Conservation (phyloP, 92 coral and sea anemone genomes). For the Palythoa heliodiscus region DNA sequence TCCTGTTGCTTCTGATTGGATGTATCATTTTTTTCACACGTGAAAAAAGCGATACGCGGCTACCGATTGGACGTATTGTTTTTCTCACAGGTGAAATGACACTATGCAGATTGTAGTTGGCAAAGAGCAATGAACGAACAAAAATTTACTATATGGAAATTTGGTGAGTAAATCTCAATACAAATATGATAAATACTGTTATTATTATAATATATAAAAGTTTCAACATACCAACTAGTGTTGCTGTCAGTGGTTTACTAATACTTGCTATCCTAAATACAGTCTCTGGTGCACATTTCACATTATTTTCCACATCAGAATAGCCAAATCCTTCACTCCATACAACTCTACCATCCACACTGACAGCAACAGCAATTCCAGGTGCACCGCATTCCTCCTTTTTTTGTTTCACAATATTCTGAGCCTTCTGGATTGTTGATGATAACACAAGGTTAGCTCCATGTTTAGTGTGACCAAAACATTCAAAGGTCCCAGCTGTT, state of each 20-base stretch:
- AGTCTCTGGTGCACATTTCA: constrained; percentile 75
- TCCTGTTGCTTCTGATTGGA: too few species aligned
- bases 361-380: constrained; percentile 82
- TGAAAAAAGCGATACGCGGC: too few species aligned
- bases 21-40: too few species aligned
- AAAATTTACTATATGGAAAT: too few species aligned
- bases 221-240: constrained; percentile 77
- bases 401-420: constrained; percentile 57
- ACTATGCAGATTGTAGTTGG: too few species aligned
- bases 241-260: constrained; percentile 91
- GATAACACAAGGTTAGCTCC: constrained; percentile 19
- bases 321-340: constrained; percentile 99
- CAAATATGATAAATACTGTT: neutral
- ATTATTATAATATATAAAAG: neutral
- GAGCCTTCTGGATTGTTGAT: constrained; percentile 71
- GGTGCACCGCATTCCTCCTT: constrained; percentile 90
- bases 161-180: too few species aligned
- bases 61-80: too few species aligned
- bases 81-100: too few species aligned
- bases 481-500: neutral
- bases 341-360: constrained; percentile 81
- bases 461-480: neutral
- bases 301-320: constrained; percentile 94
- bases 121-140: too few species aligned
- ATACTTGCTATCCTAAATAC: constrained; percentile 99